phyloP scores from a whole-genome alignment of 2,888 invertebrate species.

The Caenorhabditis uteleia region DNA sequence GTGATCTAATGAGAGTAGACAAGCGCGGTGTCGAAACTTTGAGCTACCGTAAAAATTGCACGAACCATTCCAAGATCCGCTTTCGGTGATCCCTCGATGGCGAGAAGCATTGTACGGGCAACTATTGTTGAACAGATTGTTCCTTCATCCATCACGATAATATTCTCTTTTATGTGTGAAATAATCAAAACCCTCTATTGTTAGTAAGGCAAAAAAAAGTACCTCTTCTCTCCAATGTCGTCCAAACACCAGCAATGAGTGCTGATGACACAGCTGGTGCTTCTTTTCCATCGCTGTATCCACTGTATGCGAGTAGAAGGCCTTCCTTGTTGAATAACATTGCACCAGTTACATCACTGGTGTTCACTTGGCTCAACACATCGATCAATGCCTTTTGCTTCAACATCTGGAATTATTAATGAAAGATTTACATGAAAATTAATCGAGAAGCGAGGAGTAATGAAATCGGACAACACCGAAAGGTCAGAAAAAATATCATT shows the following conservation, averaged over 20 bases:
- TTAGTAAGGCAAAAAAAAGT: not conserved
- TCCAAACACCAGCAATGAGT: constrained; percentile 51
- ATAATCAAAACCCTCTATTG: not conserved
- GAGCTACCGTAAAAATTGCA: too few species aligned
- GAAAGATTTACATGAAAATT: too few species aligned
- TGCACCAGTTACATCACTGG: constrained; percentile 43
- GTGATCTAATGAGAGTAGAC: too few species aligned
- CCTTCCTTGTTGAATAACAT: constrained; percentile 53
- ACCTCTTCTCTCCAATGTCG: constrained; percentile 45
- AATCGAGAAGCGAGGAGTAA: too few species aligned
- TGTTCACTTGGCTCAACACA: constrained; percentile 55
- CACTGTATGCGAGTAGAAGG: constrained; percentile 51
- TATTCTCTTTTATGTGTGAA: constrained; percentile 41
- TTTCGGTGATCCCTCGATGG: constrained; percentile 29
- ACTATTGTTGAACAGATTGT: constrained; percentile 20
- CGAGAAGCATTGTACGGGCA: constrained; percentile 30
- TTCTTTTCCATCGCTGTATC: constrained; percentile 37
- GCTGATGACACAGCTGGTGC: constrained; percentile 46
- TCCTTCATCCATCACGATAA: constrained; percentile 48
- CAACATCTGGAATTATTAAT: constrained; percentile 36
- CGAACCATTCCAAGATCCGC: constrained; percentile 49
- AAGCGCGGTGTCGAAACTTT: too few species aligned
- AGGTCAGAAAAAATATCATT: too few species aligned
- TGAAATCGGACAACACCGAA: too few species aligned
- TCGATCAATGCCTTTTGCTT: constrained; percentile 51